A percentile compares a stretch with the other conserved stretches of the same genome.
Conservation (phyloP, 2,888 invertebrate genomes). For the Mylabris sibirica region DNA sequence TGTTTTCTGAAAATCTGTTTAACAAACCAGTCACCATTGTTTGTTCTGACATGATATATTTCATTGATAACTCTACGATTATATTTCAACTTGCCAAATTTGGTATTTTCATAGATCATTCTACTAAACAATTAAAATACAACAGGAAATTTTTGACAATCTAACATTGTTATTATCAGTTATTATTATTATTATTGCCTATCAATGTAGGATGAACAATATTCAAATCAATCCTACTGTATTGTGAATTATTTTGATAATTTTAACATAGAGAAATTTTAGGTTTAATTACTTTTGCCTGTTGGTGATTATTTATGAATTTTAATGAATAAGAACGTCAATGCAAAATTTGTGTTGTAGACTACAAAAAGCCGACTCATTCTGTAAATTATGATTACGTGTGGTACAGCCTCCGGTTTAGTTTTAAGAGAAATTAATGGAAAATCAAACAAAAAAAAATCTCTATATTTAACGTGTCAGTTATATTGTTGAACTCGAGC, state of each 20-base stretch:
- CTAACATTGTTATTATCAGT: background rate
- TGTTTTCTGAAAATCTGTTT: slow-evolving; percentile 5
- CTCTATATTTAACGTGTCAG: background rate
- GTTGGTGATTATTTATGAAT: background rate
- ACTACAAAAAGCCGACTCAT: background rate
- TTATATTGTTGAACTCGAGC: background rate
- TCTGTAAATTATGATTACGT: background rate
- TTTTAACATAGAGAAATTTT: background rate
- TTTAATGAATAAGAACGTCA: background rate
- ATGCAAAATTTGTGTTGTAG: background rate
- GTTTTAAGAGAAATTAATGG: background rate
- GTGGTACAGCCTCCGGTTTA: background rate
- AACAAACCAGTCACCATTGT: slow-evolving; percentile 15
- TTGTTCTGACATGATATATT: slow-evolving; percentile 10
- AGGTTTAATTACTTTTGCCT: background rate
- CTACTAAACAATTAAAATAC: background rate
- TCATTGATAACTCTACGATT: slow-evolving; percentile 3
- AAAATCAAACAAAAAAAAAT: background rate
- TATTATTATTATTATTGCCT: background rate
- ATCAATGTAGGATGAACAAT: background rate
- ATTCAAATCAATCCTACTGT: background rate
- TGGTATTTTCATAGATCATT: slow-evolving; percentile 12
- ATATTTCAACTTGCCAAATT: slow-evolving; percentile 6
- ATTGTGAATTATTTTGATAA: background rate
- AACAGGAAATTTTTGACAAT: slow-evolving; percentile 2